Evolutionary conservation across 2,113 vertebrate species (phyloP).

Genomic region (Arvicanthis niloticus): DNA sequence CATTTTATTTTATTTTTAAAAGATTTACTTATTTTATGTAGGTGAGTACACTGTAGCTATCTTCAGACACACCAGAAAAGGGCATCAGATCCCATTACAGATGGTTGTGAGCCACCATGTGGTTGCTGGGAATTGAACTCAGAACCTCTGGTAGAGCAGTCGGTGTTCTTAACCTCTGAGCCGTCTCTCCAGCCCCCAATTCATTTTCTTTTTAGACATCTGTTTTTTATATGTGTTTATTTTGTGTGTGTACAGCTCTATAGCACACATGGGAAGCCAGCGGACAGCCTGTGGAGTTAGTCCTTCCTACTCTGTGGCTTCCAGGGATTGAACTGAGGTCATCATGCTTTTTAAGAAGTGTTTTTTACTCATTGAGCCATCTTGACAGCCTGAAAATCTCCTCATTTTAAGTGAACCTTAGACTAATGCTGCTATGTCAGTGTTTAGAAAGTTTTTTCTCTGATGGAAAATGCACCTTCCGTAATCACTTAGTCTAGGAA

Average conservation of each 20-base stretch:
- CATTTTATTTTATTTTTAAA: neutral
- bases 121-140: no score
- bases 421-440: slow-evolving; percentile 73
- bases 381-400: slow-evolving; percentile 43
- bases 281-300: neutral
- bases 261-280: neutral
- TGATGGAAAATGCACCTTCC: slow-evolving; percentile 60
- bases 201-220: neutral
- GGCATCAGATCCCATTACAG: no score
- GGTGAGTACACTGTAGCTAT: no score
- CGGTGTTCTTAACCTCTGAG: no score
- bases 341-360: neutral
- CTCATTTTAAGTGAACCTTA: slow-evolving; percentile 79
- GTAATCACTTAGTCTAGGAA: slow-evolving; percentile 27
- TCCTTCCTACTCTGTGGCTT: neutral
- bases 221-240: neutral
- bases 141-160: no score
- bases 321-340: neutral
- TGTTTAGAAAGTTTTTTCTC: slow-evolving; percentile 66
- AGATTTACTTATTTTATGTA: no score
- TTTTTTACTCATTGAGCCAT: neutral
- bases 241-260: neutral
- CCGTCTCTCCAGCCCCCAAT: no score
- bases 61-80: no score
- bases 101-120: no score